Percentiles rank a stretch among this genome's conserved stretches.
Conservation (phyloP, 2,888 invertebrate species). For the Epinotia bilunana region DNA sequence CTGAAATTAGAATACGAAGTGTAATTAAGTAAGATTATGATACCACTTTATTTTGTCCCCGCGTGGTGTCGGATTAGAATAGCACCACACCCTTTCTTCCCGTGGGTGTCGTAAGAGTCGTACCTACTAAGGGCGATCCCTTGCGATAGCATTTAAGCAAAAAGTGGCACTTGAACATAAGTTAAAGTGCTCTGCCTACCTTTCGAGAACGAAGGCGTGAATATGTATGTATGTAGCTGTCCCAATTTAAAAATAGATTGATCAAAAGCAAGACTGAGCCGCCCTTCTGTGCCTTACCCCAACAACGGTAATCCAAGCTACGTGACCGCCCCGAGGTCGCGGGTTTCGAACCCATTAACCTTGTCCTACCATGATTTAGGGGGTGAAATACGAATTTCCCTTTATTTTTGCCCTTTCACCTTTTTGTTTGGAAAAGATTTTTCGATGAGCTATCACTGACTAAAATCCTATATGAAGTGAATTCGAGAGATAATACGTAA, state of each 20-base stretch:
- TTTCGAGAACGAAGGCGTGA: no score
- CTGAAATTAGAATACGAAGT: no score
- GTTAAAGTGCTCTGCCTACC: no score
- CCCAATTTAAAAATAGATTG: neutral
- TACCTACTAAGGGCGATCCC: no score
- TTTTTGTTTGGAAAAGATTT: conserved; percentile 70
- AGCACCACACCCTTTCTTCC: no score
- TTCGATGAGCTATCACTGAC: conserved; percentile 63
- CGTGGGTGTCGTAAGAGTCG: no score
- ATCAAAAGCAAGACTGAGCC: neutral
- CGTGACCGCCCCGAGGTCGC: conserved; percentile 75
- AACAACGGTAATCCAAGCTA: conserved; percentile 56
- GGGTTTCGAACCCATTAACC: conserved; percentile 81
- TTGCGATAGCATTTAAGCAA: no score
- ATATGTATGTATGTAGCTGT: no score
- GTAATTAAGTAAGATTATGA: no score
- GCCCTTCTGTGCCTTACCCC: conserved; percentile 41
- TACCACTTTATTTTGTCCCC: no score
- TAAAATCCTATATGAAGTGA: conserved; percentile 67
- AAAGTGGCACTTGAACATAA: no score
- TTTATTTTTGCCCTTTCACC: conserved; percentile 65
- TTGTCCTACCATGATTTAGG: conserved; percentile 81
- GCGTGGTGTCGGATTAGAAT: no score
- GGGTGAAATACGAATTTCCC: conserved; percentile 73
- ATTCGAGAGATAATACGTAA: neutral